Conservation (phyloP, 2,888 invertebrate species). For the Ametastegia equiseti region DNA sequence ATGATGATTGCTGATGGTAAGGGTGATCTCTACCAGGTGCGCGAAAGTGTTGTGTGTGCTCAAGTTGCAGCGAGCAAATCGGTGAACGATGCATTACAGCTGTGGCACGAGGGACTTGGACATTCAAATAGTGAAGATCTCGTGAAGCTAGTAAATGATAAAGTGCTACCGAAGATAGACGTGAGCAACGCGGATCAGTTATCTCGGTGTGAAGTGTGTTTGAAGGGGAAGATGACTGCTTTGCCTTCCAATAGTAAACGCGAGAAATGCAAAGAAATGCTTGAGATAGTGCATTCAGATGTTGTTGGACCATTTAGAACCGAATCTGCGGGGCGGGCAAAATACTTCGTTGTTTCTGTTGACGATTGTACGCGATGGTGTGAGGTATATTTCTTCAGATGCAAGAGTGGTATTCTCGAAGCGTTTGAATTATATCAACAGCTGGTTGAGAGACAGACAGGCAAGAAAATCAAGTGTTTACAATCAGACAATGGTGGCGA, state of each 20-base stretch:
- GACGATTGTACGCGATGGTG: constrained; percentile 54
- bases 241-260: constrained; percentile 44
- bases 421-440: not conserved
- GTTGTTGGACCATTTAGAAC: constrained; percentile 52
- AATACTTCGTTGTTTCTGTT: constrained; percentile 54
- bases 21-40: no score
- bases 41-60: no score
- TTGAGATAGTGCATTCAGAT: constrained; percentile 54
- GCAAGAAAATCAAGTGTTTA: not conserved
- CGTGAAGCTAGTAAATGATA: constrained; percentile 36
- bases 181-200: not conserved
- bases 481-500: no score
- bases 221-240: constrained; percentile 46
- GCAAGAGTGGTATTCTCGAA: not conserved
- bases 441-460: not conserved
- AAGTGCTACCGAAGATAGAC: constrained; percentile 33
- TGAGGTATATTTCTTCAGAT: constrained; percentile 2
- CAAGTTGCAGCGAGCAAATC: no score
- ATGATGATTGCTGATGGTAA: no score
- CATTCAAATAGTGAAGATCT: constrained; percentile 52
- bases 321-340: constrained; percentile 42
- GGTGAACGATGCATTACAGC: no score
- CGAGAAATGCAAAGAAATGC: not conserved
- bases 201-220: constrained; percentile 44
- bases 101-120: constrained; percentile 52